These are phyloP conservation scores for Cyprinodon diabolis DNA, from an alignment of 2,797 vertebrate species.

Conservation along the genomic window DNA sequence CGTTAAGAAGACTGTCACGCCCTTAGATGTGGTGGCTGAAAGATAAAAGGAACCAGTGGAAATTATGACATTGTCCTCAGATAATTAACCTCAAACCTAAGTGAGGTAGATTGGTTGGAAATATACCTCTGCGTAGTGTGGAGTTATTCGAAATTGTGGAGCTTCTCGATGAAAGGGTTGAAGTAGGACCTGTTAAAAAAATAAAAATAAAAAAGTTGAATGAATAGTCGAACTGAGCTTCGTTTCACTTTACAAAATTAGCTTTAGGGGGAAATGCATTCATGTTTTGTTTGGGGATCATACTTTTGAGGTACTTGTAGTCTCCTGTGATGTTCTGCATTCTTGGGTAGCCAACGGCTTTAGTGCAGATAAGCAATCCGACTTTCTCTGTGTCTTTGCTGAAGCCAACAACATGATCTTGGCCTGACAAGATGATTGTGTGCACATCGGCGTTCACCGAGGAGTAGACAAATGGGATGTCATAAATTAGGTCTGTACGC, in stretches of 20 bases:
- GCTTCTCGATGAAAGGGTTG: constrained; percentile 45
- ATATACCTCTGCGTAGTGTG: constrained; percentile 51
- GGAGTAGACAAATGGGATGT: constrained; percentile 88
- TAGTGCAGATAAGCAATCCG: constrained; percentile 91
- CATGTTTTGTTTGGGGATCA: constrained; percentile 37
- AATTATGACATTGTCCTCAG: constrained; percentile 6
- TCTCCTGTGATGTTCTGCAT: constrained; percentile 83
- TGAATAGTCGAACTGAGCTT: neutral
- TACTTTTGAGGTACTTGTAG: constrained; percentile 87
- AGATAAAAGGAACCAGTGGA: neutral
- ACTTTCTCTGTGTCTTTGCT: constrained; percentile 80
- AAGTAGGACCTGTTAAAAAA: constrained; percentile 46
- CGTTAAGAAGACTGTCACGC: constrained; percentile 69
- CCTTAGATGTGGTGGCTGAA: constrained; percentile 26
- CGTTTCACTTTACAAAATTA: neutral
- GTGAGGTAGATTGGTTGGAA: neutral
- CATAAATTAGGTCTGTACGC: constrained; percentile 80
- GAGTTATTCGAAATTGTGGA: constrained; percentile 46
- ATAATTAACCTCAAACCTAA: rapidly evolving
- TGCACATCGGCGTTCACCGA: constrained; percentile 90
- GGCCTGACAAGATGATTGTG: constrained; percentile 68
- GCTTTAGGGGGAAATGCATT: neutral
- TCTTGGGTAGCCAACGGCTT: constrained; percentile 79
- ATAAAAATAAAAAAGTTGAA: constrained; percentile 14
- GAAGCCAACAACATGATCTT: constrained; percentile 74